phyloP scores from a whole-genome alignment of 2,888 invertebrate genomes.

The Unio pictorum region DNA sequence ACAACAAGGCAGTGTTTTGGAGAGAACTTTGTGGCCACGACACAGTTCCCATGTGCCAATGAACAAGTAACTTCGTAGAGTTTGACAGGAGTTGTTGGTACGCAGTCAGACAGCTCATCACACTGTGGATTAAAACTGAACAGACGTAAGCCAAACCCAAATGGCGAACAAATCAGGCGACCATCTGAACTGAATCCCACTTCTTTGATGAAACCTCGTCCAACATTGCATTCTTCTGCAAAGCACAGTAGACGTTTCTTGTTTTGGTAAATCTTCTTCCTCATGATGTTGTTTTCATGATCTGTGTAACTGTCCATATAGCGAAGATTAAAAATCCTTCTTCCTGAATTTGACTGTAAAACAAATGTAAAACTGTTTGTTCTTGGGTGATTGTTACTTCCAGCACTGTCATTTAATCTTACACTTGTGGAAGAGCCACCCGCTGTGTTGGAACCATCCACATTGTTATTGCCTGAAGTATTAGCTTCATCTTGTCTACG shows the following conservation, averaged over 20 bases:
- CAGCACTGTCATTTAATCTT: neutral
- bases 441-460: conserved; percentile 1
- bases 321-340: conserved; percentile 29
- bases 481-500: neutral
- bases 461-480: conserved; percentile 3
- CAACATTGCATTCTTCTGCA: conserved; percentile 88
- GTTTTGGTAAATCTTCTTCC: conserved; percentile 75
- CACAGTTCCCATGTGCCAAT: conserved; percentile 85
- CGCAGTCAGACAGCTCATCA: conserved; percentile 83
- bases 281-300: conserved; percentile 18
- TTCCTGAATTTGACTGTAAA: conserved; percentile 26
- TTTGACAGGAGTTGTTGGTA: conserved; percentile 74
- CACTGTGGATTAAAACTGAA: conserved; percentile 85
- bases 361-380: conserved; percentile 33
- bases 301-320: conserved; percentile 36
- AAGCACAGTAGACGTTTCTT: conserved; percentile 86
- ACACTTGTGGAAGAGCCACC: conserved; percentile 8
- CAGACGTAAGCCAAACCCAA: conserved; percentile 87
- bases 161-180: conserved; percentile 90
- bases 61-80: conserved; percentile 81
- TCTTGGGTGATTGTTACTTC: conserved; percentile 5
- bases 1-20: conserved; percentile 89
- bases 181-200: conserved; percentile 92
- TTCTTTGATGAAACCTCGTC: conserved; percentile 93
- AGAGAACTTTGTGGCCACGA: conserved; percentile 91